Evolutionary conservation across 2,113 vertebrate species (phyloP).

Genomic region (Psophia crepitans): DNA sequence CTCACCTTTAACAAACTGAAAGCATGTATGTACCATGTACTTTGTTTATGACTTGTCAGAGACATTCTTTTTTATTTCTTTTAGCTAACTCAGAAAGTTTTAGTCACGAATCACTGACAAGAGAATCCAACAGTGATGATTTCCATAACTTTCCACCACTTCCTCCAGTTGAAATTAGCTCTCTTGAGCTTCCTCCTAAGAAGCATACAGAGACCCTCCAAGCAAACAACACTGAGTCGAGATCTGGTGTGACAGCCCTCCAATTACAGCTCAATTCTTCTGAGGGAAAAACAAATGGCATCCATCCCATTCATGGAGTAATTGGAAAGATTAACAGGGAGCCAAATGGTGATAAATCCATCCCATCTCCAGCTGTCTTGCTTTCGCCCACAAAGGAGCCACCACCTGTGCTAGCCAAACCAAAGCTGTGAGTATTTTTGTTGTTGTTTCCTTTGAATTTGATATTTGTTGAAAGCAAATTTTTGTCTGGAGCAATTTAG

Average conservation of each 20-base stretch:
- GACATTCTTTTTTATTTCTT: background rate
- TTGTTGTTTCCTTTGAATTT: background rate
- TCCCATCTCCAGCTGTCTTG: conserved; percentile 57
- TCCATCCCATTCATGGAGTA: conserved; percentile 60
- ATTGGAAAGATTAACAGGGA: conserved; percentile 75
- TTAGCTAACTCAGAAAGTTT: conserved; percentile 76
- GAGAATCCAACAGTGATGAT: conserved; percentile 76
- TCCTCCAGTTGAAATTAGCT: conserved; percentile 82
- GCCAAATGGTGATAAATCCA: conserved; percentile 50
- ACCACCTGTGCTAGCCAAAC: conserved; percentile 89
- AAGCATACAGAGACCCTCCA: conserved; percentile 74
- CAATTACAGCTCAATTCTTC: conserved; percentile 62
- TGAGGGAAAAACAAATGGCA: conserved; percentile 68
- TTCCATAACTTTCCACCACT: conserved; percentile 79
- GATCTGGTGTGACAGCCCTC: conserved; percentile 72
- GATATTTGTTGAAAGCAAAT: background rate
- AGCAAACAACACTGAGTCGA: conserved; percentile 77
- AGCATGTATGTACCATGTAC: background rate
- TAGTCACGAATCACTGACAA: conserved; percentile 73
- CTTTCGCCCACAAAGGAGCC: conserved; percentile 83
- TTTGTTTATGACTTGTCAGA: background rate
- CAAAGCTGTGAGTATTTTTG: conserved; percentile 92
- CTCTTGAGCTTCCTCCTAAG: conserved; percentile 84
- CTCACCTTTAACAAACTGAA: background rate
- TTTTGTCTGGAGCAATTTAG: background rate